These are phyloP conservation scores for Oncorhynchus nerka DNA, from an alignment of 2,113 vertebrate species.

Conservation along the genomic window DNA sequence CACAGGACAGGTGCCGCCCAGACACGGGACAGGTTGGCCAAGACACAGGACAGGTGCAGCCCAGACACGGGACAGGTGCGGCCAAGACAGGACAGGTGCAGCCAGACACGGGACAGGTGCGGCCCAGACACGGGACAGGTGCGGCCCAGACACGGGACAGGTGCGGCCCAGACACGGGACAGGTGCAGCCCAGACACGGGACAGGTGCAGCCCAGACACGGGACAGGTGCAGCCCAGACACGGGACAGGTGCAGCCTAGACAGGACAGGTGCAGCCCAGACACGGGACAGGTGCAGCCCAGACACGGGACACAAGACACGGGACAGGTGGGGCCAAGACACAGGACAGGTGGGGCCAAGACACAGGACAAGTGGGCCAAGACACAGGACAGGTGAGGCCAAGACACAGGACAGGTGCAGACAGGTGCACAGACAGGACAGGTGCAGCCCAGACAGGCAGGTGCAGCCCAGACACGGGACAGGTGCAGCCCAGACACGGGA, in stretches of 20 bases:
- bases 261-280: background rate
- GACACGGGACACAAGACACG: background rate
- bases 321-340: slow-evolving; percentile 11
- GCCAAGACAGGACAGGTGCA: too few species aligned
- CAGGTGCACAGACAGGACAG: too few species aligned
- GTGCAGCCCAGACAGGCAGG: too few species aligned
- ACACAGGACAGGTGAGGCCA: too few species aligned
- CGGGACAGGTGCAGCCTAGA: too few species aligned
- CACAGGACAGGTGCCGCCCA: background rate
- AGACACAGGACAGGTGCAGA: too few species aligned
- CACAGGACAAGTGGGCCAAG: background rate
- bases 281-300: background rate
- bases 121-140: background rate
- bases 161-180: background rate
- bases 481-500: too few species aligned
- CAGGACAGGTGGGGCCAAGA: background rate
- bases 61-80: background rate
- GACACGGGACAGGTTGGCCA: too few species aligned
- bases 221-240: background rate
- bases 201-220: background rate
- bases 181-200: background rate
- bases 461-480: too few species aligned
- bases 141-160: slow-evolving; percentile 9
- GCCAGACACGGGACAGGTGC: background rate
- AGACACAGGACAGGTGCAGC: too few species aligned